Conservation (phyloP, 2,888 invertebrate species). For the Selenia dentaria region DNA sequence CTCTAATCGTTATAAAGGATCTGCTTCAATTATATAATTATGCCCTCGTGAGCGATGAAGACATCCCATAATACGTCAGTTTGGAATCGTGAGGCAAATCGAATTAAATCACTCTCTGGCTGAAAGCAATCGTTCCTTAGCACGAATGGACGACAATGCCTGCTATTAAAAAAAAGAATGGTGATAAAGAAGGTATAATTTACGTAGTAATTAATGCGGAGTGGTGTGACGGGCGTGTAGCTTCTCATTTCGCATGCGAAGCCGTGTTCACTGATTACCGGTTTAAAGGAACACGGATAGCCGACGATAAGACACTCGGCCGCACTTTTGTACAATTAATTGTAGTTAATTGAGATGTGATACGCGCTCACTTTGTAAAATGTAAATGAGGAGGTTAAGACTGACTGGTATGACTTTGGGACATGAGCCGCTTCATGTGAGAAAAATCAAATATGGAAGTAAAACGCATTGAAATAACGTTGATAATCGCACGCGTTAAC, state of each 20-base stretch:
- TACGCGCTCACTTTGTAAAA: conserved; percentile 25
- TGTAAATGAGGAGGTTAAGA: conserved; percentile 21
- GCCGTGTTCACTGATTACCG: conserved; percentile 61
- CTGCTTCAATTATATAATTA: conserved; percentile 38
- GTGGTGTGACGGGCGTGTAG: conserved; percentile 77
- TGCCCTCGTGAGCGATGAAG: conserved; percentile 53
- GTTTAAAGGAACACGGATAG: conserved; percentile 63
- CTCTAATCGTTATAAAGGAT: conserved; percentile 11
- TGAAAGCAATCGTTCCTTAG: conserved; percentile 77
- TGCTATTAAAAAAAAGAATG: conserved; percentile 78
- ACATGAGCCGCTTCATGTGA: no score
- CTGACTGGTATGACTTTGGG: background rate
- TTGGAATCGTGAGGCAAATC: conserved; percentile 63
- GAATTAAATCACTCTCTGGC: conserved; percentile 79
- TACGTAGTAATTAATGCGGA: conserved; percentile 72
- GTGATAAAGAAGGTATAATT: conserved; percentile 80
- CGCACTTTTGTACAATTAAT: conserved; percentile 64
- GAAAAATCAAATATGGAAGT: no score
- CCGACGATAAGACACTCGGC: conserved; percentile 57
- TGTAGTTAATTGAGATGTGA: conserved; percentile 67
- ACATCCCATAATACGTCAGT: conserved; percentile 60
- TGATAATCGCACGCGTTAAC: no score
- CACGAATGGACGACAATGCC: conserved; percentile 80
- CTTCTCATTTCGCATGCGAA: conserved; percentile 73
- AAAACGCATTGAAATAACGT: no score